Evolutionary conservation across 2,113 vertebrate genomes (phyloP).

Genomic region (Limnothrissa miodon): DNA sequence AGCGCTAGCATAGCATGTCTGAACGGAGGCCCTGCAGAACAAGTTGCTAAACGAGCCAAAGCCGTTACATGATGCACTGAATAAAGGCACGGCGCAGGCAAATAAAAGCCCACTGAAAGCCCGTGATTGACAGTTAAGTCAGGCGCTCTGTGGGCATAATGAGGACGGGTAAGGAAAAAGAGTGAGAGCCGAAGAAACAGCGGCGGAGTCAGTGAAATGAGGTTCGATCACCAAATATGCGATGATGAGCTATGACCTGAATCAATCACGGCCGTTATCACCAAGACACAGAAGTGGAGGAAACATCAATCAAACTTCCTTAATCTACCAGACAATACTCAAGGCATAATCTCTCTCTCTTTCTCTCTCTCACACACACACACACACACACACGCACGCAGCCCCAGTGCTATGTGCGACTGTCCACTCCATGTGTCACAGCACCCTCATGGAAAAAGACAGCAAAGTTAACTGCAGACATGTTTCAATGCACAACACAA

Average conservation of each 20-base stretch:
- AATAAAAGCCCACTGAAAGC: background rate
- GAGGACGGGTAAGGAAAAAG: background rate
- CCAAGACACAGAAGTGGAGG: background rate
- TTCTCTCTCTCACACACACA: too few relatives aligned
- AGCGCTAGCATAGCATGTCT: background rate
- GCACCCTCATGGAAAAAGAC: background rate
- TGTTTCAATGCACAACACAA: too few relatives aligned
- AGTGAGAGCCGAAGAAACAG: background rate
- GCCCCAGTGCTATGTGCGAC: background rate
- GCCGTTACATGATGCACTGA: background rate
- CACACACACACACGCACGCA: background rate
- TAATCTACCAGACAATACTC: background rate
- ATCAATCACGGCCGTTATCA: background rate
- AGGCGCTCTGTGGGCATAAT: background rate
- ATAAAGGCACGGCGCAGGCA: background rate
- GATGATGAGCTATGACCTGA: background rate
- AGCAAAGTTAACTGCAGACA: background rate
- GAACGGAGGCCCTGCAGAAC: background rate
- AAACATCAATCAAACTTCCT: conserved; percentile 12
- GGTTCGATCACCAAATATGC: conserved; percentile 1
- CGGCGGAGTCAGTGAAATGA: background rate
- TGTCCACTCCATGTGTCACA: background rate
- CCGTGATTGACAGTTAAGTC: background rate
- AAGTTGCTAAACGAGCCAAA: background rate
- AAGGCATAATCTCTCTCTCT: too few relatives aligned